These are phyloP conservation scores for Apamea crenata DNA, from an alignment of 2,888 invertebrate species.

Conservation along the genomic window DNA sequence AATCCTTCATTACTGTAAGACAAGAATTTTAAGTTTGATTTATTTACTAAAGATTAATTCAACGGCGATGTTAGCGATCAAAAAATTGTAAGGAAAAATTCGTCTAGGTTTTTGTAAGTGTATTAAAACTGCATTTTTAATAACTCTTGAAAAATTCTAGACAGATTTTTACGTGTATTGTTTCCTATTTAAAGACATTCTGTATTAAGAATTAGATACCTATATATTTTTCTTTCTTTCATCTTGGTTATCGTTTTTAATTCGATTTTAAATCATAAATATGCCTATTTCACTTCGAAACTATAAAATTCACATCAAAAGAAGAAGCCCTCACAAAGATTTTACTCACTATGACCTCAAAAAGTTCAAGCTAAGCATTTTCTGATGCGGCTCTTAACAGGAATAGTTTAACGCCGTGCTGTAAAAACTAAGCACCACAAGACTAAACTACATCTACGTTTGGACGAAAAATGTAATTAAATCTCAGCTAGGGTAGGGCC, in stretches of 20 bases:
- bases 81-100: background rate
- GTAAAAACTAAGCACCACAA: conserved; percentile 84
- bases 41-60: too few species aligned
- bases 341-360: conserved; percentile 46
- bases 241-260: background rate
- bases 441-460: conserved; percentile 83
- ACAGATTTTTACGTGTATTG: background rate
- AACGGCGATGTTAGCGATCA: background rate
- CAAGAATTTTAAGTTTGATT: background rate
- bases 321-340: conserved; percentile 45
- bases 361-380: conserved; percentile 65
- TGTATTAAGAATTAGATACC: background rate
- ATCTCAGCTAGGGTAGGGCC: conserved; percentile 79
- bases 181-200: background rate
- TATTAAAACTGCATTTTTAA: background rate
- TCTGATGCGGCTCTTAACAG: conserved; percentile 51
- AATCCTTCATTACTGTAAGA: background rate
- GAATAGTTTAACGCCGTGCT: conserved; percentile 68
- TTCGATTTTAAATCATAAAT: background rate
- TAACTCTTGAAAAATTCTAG: background rate
- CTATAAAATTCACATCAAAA: background rate
- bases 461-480: conserved; percentile 88
- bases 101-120: background rate
- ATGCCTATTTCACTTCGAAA: background rate
- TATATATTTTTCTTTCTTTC: background rate